Percentiles rank a stretch among this genome's conserved stretches.
Conservation (phyloP, 1,140 invertebrate genomes). For the Drosophila watanabei region DNA sequence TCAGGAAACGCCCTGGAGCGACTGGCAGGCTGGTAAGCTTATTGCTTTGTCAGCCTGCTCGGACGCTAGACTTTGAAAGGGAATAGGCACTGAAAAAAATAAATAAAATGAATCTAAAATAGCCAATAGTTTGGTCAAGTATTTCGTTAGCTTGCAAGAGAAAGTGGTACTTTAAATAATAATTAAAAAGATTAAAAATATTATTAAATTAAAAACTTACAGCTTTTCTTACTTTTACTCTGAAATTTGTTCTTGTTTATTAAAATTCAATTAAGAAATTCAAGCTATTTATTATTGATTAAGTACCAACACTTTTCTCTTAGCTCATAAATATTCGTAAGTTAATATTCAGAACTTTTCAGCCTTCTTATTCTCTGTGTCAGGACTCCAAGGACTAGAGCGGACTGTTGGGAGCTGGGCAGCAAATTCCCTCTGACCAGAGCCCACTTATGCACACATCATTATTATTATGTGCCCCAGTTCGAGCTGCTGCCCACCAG, state of each 20-base stretch:
- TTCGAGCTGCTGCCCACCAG: conserved; percentile 21
- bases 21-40: conserved; percentile 1
- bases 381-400: background rate
- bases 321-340: background rate
- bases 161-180: background rate
- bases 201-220: too few relatives aligned
- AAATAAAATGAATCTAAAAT: background rate
- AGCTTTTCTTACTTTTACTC: background rate
- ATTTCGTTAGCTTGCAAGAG: background rate
- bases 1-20: conserved; percentile 18
- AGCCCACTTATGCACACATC: conserved; percentile 76
- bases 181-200: too few relatives aligned
- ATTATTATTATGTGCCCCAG: conserved; percentile 68
- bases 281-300: conserved; percentile 1
- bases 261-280: background rate
- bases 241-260: background rate
- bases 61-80: conserved; percentile 2
- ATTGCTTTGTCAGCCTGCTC: conserved; percentile 19
- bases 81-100: conserved; percentile 14
- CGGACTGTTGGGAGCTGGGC: background rate
- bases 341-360: conserved; percentile 1
- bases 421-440: conserved; percentile 13
- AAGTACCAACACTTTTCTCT: background rate
- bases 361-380: background rate
- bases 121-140: too few relatives aligned